Evolutionary conservation across 2,113 vertebrate genomes (phyloP), one percentile per base, ranked within the genome.

Genomic region (Cygnus buccinator): DNA sequence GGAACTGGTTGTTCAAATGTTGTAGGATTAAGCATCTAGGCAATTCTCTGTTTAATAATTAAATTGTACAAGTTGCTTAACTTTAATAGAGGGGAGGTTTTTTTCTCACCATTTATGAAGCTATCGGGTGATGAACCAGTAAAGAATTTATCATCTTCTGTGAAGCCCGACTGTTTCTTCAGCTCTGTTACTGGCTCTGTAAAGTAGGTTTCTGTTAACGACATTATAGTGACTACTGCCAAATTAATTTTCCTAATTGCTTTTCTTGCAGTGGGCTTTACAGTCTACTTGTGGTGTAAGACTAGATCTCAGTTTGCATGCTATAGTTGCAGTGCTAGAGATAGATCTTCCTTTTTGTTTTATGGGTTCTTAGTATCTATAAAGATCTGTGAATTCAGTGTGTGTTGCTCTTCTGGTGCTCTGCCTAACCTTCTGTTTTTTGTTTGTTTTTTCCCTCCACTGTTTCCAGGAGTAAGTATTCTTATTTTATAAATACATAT

Each of bases 211-310:
- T 28, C 13, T 71, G 9, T 58, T 77, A 29, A 23, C 13, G 22
- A 31, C 5, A 3, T 76, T 39, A 3, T 2, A 14, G 4, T 1
- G 0, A 23, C 44, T 65, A 3, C 31, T 9, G 46, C 31, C 43
- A 61, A 28, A 14, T 72, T 41, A 0, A 15, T 70, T 88, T 75
- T 52, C 89, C n/a, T 9, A 39, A 17, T 14, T 55, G 33, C 35
- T 84, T 39, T 62, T 77, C 44, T 35, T 9, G 41, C 44, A 48
- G 1, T 10, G 33, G 28, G 43, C 5, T 59, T 80, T 59, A 7
- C 21, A 1, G 8, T 41, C 58, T 80, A 37, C 62, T 72, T 55
- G 50, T 58, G 54, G 18, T 20, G 1, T 5, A 23, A 86, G 50
- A 4, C 54, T 50, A 72, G 20, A 18, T 58, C 65, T 87, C 59